Base-by-base conservation (phyloP, 1,140 invertebrate genomes). In the Euwallacea similis region DNA sequence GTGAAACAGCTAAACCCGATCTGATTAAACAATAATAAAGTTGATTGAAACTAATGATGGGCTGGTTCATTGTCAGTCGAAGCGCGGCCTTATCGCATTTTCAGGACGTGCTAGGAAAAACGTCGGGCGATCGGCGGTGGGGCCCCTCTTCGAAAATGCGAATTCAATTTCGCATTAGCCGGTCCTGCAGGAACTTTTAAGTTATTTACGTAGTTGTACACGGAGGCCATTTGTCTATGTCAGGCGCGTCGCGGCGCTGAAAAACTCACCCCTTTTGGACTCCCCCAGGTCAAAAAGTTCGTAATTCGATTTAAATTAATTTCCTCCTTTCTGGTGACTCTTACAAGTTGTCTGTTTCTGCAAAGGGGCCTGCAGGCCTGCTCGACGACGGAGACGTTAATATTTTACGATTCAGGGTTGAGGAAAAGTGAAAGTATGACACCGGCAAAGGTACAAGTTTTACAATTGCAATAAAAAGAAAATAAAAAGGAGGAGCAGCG, bases 41-140 rank as follows among this genome's bases (percentile, higher is more conserved):
- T 33, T 79, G 78, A 79, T 79, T 79, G 78, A 79, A 79, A 79
- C 78, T 79, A 79, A 79, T 79, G 78, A 79, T 78, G 74, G 73
- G 74, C 10, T 75, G 76, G 75, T 79, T 79, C 78, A 78, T 79
- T 79, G 76, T 74, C 74, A 77, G 77, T 77, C 74, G 72, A 67
- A 58, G 66, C 69, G 74, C 74, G 69, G 59, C 62, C 64, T 68
- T 68, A 63, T 60, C 58, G 53, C 56, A 71, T 66, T 71, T 16
- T 71, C 54, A 47, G 43, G n/a, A 61, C 59, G 59, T 61, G 59
- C 42, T 41, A n/a, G 42, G 59, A 61, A 61, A 61, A 61, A 61
- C 59, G 59, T 15, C 55, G 21, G 21, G 9, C 13, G 55, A 10
- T n/a, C 10, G 13, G 13, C 9, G 55, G 55, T 16, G 46, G 13